These are phyloP conservation scores for Patella caerulea DNA, from an alignment of 2,888 invertebrate genomes.

Conservation along the genomic window DNA sequence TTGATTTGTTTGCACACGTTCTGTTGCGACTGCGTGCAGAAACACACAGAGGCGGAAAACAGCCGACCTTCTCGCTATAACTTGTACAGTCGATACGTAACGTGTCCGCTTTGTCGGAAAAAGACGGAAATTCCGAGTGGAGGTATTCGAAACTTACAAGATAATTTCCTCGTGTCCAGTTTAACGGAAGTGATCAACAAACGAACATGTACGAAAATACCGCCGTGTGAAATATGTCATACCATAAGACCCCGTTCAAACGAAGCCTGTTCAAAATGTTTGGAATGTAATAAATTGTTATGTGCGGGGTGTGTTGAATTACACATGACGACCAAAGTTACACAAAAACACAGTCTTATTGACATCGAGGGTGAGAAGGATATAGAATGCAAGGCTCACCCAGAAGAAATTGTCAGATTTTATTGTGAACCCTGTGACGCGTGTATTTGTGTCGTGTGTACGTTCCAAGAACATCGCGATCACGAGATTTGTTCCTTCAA, in stretches of 20 bases:
- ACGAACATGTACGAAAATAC: conserved; percentile 45
- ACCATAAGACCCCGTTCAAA: conserved; percentile 50
- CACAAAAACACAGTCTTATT: conserved; percentile 67
- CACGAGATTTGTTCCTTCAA: conserved; percentile 69
- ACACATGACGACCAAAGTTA: conserved; percentile 68
- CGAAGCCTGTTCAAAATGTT: conserved; percentile 66
- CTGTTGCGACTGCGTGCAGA: conserved; percentile 67
- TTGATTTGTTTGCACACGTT: conserved; percentile 69
- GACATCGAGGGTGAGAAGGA: conserved; percentile 70
- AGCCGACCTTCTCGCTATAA: conserved; percentile 56
- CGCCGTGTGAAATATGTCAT: conserved; percentile 65
- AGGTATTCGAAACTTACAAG: conserved; percentile 66
- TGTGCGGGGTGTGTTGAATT: conserved; percentile 68
- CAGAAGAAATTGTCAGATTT: conserved; percentile 68
- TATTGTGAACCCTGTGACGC: conserved; percentile 70
- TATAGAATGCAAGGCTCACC: conserved; percentile 68
- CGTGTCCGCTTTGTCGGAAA: conserved; percentile 69
- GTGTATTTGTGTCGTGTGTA: conserved; percentile 70
- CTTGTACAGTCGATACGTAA: conserved; percentile 62
- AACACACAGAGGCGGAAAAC: conserved; percentile 65
- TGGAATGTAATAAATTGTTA: conserved; percentile 69
- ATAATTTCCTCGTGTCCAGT: conserved; percentile 69
- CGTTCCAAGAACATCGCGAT: conserved; percentile 70
- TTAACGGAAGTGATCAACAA: conserved; percentile 64
- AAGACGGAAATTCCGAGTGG: conserved; percentile 69